Evolutionary conservation across 2,888 invertebrate species (phyloP).

Genomic region (Brachyopa scutellaris): DNA sequence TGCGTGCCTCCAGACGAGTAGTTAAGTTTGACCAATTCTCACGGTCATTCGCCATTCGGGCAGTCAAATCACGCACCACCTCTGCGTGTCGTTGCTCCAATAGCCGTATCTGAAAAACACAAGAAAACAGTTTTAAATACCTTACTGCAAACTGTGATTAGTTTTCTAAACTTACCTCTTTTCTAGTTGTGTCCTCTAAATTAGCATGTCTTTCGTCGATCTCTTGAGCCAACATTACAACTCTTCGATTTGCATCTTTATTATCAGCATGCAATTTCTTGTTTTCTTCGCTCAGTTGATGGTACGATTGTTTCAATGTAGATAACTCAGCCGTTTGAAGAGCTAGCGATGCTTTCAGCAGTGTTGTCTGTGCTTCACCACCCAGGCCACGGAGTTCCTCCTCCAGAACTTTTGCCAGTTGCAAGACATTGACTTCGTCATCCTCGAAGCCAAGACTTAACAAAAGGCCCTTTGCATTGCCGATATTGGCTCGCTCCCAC

Average conservation of each 20-base stretch:
- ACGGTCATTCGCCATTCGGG: conserved; percentile 88
- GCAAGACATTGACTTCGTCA: conserved; percentile 84
- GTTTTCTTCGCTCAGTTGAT: conserved; percentile 88
- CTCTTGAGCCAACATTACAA: conserved; percentile 92
- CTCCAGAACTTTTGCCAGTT: conserved; percentile 87
- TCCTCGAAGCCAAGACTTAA: conserved; percentile 86
- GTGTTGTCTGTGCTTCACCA: conserved; percentile 78
- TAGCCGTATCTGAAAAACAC: conserved; percentile 83
- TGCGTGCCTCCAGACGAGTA: conserved; percentile 85
- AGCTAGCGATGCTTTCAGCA: conserved; percentile 84
- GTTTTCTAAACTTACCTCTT: conserved; percentile 74
- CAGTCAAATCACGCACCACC: conserved; percentile 87
- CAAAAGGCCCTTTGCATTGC: conserved; percentile 85
- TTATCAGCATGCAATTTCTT: conserved; percentile 91
- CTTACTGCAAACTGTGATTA: not conserved
- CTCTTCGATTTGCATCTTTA: conserved; percentile 91
- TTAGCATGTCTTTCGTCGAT: conserved; percentile 94
- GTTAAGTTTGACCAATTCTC: conserved; percentile 86
- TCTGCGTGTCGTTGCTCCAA: conserved; percentile 91
- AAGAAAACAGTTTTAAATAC: not conserved
- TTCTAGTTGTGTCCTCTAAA: conserved; percentile 89
- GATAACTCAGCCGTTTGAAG: conserved; percentile 87
- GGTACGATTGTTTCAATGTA: conserved; percentile 84
- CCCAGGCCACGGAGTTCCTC: conserved; percentile 84
- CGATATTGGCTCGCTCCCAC: conserved; percentile 88